Evolutionary conservation across 2,113 vertebrate genomes (phyloP).

Genomic region (Barnardius zonarius): DNA sequence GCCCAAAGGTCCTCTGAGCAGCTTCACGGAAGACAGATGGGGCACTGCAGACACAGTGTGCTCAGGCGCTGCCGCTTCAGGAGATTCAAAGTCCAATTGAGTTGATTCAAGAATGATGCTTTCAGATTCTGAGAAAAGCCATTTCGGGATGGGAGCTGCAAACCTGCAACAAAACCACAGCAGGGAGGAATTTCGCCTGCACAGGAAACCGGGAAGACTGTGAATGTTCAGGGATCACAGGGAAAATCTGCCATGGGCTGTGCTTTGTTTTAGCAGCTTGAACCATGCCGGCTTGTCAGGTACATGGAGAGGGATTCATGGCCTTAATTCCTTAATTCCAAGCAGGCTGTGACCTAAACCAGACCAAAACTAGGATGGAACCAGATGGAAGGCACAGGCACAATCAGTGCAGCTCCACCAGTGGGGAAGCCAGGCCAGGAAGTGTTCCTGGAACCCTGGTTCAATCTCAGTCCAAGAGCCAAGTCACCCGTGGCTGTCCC

Average conservation of each 20-base stretch:
- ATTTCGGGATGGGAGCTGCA: not conserved
- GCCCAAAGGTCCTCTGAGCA: slow-evolving; percentile 27
- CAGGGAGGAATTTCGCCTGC: not conserved
- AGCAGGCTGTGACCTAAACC: not conserved
- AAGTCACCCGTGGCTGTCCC: not conserved
- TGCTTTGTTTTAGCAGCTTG: not conserved
- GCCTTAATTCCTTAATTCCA: not conserved
- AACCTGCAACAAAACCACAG: not conserved
- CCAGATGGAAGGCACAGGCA: not conserved
- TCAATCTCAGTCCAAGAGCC: not conserved
- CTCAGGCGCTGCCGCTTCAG: not conserved
- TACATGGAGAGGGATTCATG: not conserved
- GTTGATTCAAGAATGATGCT: not conserved
- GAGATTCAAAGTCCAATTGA: not conserved
- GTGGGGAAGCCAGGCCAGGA: not conserved
- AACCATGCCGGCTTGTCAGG: not conserved
- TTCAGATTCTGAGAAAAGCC: not conserved
- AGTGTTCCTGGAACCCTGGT: not conserved
- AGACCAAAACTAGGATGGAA: not conserved
- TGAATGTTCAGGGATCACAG: not conserved
- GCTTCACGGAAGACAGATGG: slow-evolving; percentile 27
- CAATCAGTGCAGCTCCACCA: not conserved
- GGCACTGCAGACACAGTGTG: not conserved
- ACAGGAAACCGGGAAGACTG: not conserved
- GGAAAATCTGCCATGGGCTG: not conserved